Conservation (phyloP, 2,888 invertebrate genomes). For the Pterobdella sp. region DNA sequence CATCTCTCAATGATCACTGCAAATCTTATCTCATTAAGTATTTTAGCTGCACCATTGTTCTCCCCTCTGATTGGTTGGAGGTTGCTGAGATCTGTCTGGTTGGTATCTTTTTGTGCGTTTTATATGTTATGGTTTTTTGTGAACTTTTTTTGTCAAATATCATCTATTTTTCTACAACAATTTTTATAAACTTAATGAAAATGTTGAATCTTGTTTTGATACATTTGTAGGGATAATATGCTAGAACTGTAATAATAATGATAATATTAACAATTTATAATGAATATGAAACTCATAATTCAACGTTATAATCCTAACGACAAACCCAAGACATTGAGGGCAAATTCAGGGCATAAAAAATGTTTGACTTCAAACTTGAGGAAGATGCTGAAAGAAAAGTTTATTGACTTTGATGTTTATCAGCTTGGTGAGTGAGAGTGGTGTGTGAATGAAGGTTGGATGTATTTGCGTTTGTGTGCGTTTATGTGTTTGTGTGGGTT, state of each 20-base stretch:
- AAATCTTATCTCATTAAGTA: slow-evolving; percentile 51
- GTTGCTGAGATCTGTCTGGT: slow-evolving; percentile 53
- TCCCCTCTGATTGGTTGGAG: slow-evolving; percentile 55
- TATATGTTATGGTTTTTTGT: neutral
- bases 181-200: slow-evolving; percentile 11
- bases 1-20: slow-evolving; percentile 46
- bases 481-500: neutral
- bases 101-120: too few species aligned
- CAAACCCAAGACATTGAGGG: slow-evolving; percentile 11
- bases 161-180: neutral
- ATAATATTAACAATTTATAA: too few species aligned
- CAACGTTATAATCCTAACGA: too few species aligned
- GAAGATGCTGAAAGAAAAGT: slow-evolving; percentile 50
- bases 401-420: slow-evolving; percentile 53
- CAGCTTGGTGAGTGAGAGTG: slow-evolving; percentile 48
- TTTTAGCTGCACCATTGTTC: slow-evolving; percentile 45
- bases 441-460: neutral
- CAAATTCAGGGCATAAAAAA: neutral
- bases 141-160: neutral
- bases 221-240: neutral
- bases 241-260: neutral
- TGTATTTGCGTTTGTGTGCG: too few species aligned
- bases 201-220: slow-evolving; percentile 40
- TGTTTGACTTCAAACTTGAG: slow-evolving; percentile 49
- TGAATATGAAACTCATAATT: too few species aligned